Evolutionary conservation across 2,113 vertebrate species (phyloP), one percentile per base, ranked within the genome.

Genomic region (Panthera tigris): DNA sequence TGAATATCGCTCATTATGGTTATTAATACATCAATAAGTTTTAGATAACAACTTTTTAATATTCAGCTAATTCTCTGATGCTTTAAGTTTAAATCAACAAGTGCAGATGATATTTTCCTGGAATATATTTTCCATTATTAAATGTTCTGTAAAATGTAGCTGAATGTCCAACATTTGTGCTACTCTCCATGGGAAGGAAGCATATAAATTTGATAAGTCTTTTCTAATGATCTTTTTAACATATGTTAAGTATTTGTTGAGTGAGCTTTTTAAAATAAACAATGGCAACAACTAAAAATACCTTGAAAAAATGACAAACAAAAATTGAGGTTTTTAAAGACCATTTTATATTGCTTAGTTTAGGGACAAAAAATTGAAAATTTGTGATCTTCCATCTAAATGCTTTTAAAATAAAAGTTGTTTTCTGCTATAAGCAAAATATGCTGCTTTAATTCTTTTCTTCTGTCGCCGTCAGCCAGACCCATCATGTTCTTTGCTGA

Each of bases 81-180:
- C 31, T 90, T 96, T 95, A 48, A n/a, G 39, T 88, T 96, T 81
- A 91, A 95, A 50, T 89, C 41, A 96, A 74, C 39, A 96, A 87
- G 83, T 94, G 16, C 25, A 87, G 69, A 68, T 95, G 41, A 2
- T 31, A 2, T 66, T 84, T 73, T 10, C 31, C 23, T 57, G 41
- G 39, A 84, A 45, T 82, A 57, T 57, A 6, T 79, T 55, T 76
- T 84, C n/a, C 19, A 63, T 31, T 55, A 33, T 7, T 92, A 89
- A 63, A 55, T 80, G 94, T 97, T 82, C 39, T 86, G 15, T 94
- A 78, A 79, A 92, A 81, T 78, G 3, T 48, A 41, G 4, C n/a
- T 86, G 39, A 92, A 65, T 88, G 16, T 36, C 13, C 33, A 61
- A 4, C 3, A 14, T 87, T 86, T 93, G 23, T 65, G 8, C 36